Base-by-base conservation (phyloP, 2,113 vertebrate species). In the Python bivittatus region DNA sequence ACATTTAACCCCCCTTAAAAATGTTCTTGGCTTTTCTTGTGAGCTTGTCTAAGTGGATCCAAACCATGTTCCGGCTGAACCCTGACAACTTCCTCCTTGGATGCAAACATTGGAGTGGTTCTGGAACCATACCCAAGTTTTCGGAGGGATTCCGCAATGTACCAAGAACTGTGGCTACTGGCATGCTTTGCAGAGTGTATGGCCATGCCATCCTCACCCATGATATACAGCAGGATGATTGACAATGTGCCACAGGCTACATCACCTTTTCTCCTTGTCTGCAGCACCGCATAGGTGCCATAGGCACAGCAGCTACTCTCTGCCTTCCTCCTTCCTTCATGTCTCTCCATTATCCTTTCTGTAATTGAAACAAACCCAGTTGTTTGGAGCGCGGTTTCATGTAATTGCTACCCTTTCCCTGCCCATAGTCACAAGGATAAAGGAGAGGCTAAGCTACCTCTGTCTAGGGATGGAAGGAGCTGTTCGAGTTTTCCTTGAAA, bases 321-420 rank as follows among this genome's bases (percentile, higher is more conserved):
- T 64, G 61, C 61, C 48, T 68, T 68, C 29, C 10, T 68, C 61
- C n/a, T 68, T 68, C 61, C 61, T 64, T 64, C 61, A 13, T 29
- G 13, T 33, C n/a, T 33, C n/a, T 33, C n/a, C 20, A 15, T 79
- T 38, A 6, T 48, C 48, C 48, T 48, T 48, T 48, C 48, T 48
- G 33, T 6, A 38, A 2, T 20, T 79, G 33, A 79, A 79, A 38
- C 68, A 79, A 79, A 79, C 6, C 15, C 33, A 20, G n/a, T 22
- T 79, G 33, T 38, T 33, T 6, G 17, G 68, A 6, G 33, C 3
- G 20, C 6, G 38, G 6, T 38, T 79, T 38, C 15, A 72, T 72
- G 29, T 72, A 72, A 72, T 38, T 95, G 94, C 95, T 7, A 79
- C 33, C 33, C 33, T 79, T 79, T 3, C 17, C 95, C 94, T 92